Base-by-base conservation (phyloP, 2,797 vertebrate genomes). In the Paratrypauchen microcephalus region DNA sequence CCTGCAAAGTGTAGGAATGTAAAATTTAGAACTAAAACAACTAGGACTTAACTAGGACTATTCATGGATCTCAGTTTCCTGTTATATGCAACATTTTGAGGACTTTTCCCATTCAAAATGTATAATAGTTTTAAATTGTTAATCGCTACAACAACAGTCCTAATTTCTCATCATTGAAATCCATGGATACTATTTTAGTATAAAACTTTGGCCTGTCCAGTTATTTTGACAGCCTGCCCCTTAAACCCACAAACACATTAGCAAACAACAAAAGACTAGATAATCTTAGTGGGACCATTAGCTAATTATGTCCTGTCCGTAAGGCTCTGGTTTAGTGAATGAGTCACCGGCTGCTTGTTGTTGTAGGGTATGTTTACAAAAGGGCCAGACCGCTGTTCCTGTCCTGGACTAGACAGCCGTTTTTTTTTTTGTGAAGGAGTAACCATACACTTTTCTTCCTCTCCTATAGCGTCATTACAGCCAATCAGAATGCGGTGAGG, bases 361-460 rank as follows among this genome's bases (percentile, higher is more conserved):
- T 61, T 70, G 65, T 68, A 60, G 58, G 58, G 55, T 41, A 2
- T 87, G 87, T 87, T 88, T 86, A 86, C 82, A 76, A 66, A 73
- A 63, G 65, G 70, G 66, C 45, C 72, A 57, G 55, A 69, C 75
- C 75, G 18, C 61, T n/a, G 59, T 80, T 83, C 73, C 75, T 71
- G 78, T 74, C 66, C 58, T 39, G 32, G 73, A 24, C 69, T 68
- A 59, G 76, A 66, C 68, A 68, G 68, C 8, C 28, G 58, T 77
- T 28, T 28, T 28, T 30, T 32, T 36, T 36, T 36, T 73, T 84
- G 70, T 74, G 71, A 45, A 45, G 70, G 30, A 64, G 86, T 82
- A 88, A 87, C 75, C 70, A 71, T 82, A 84, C 73, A 87, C 88
- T 84, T 69, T 76, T 65, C 62, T 56, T 76, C 70, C 79, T 73